Evolutionary conservation across 2,888 invertebrate genomes (phyloP), one percentile per base, ranked within the genome.

Genomic region (Mesopsocus fuscifrons): DNA sequence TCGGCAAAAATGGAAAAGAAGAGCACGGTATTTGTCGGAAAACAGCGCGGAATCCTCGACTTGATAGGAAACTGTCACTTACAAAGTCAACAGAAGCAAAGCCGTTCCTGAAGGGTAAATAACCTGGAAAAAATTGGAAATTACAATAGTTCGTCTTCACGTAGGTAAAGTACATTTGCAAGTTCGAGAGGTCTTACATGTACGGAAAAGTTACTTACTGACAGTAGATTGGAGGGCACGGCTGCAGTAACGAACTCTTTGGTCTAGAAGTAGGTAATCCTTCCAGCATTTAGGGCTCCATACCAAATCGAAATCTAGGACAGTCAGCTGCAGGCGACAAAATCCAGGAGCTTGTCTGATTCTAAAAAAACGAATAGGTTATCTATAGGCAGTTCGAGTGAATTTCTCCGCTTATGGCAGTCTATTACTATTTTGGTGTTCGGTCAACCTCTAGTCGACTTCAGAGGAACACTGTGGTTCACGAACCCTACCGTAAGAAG

Each of bases 271-370:
- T n/a, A 67, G 48, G 52, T 59, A 63, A 52, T 66, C 66, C 47
- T 62, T 64, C 3, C 48, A 34, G 49, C 67, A 67, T 33, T 57
- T 53, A 8, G 46, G 49, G 47, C 64, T 65, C 13, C 54, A 46
- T 49, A 65, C 60, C 33, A 66, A 44, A 45, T 63, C 56, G 47
- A 67, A 67, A 50, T 66, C 65, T 13, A 57, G 48, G 48, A 67
- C 54, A 8, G 54, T 52, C 13, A 67, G 30, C 45, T 59, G 55
- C 22, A 66, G 48, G 31, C 52, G 53, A 48, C 67, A 67, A 20
- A 18, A 38, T 17, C 20, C 20, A 20, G 3, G 5, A 18, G 8
- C 6, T 11, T 17, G 6, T 26, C 11, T 26, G 11, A 26, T 26
- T 11, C 26, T 26, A 26, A 26, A 26, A 26, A 26, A n/a, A n/a